These are phyloP conservation scores for Zaprionus tsacasi DNA, from an alignment of 1,140 invertebrate species.

Conservation along the genomic window DNA sequence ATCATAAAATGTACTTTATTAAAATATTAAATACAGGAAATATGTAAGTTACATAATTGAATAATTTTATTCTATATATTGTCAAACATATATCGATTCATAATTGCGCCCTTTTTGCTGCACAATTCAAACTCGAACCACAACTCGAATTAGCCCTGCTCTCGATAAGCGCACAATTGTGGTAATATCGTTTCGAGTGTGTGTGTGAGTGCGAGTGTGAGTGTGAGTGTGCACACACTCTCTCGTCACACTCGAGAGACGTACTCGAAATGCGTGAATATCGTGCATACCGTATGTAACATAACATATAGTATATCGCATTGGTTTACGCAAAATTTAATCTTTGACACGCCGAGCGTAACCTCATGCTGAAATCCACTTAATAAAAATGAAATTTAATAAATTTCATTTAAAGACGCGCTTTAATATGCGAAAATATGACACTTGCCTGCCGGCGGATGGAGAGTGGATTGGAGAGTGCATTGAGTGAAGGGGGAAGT, in stretches of 20 bases:
- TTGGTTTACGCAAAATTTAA: conserved; percentile 53
- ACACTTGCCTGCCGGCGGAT: conserved; percentile 13
- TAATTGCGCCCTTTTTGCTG: no score
- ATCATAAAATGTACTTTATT: no score
- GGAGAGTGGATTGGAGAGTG: conserved; percentile 9
- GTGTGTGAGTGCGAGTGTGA: neutral
- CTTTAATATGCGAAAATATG: conserved; percentile 58
- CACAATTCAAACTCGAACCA: neutral
- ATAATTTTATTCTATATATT: no score
- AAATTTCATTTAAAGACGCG: conserved; percentile 67
- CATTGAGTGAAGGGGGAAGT: neutral
- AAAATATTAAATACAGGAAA: no score
- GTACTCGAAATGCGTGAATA: conserved; percentile 20
- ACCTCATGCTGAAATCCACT: conserved; percentile 58
- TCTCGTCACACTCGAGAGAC: conserved; percentile 3
- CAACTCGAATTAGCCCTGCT: neutral
- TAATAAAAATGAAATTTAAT: conserved; percentile 72
- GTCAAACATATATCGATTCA: no score
- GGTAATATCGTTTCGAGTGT: conserved; percentile 36
- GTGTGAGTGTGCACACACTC: neutral
- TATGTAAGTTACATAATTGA: no score
- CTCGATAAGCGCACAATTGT: neutral
- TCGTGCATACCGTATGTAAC: neutral
- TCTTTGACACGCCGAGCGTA: conserved; percentile 24
- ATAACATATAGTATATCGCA: conserved; percentile 5